These are phyloP conservation scores for Drosophila melanogaster DNA, from an alignment of 1,140 invertebrate genomes.

Conservation along the genomic window DNA sequence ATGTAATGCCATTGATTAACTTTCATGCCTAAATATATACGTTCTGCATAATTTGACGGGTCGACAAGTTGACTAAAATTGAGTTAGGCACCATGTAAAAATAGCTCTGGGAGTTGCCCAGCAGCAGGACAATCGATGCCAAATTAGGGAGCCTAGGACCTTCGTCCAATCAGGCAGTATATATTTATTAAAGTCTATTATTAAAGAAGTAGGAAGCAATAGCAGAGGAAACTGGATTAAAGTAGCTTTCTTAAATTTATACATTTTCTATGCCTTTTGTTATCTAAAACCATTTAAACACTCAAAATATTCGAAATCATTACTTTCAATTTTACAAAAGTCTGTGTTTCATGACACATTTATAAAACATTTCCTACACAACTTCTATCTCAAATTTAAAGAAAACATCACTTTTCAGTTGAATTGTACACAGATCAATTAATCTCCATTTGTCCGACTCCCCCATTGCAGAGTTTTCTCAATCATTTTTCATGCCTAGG, in stretches of 20 bases:
- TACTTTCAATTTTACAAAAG: background rate
- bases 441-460: conserved; percentile 48
- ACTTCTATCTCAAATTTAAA: background rate
- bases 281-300: too few species aligned
- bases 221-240: too few species aligned
- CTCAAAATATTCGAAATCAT: background rate
- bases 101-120: conserved; percentile 13
- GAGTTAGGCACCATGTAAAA: conserved; percentile 53
- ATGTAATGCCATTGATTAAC: conserved; percentile 78
- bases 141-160: conserved; percentile 13
- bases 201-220: too few species aligned
- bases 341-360: too few species aligned
- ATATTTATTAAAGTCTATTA: background rate
- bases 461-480: conserved; percentile 3
- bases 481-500: conserved; percentile 54
- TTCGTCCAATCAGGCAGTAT: background rate
- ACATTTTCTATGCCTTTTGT: too few species aligned
- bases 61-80: conserved; percentile 76
- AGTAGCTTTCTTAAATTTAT: too few species aligned
- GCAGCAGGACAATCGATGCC: conserved; percentile 10
- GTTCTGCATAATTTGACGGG: conserved; percentile 62
- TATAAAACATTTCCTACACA: background rate
- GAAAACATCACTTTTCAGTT: conserved; percentile 13
- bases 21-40: conserved; percentile 49
- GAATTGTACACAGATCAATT: conserved; percentile 23